phyloP scores from a whole-genome alignment of 2,113 vertebrate species.

The Eublepharis macularius region DNA sequence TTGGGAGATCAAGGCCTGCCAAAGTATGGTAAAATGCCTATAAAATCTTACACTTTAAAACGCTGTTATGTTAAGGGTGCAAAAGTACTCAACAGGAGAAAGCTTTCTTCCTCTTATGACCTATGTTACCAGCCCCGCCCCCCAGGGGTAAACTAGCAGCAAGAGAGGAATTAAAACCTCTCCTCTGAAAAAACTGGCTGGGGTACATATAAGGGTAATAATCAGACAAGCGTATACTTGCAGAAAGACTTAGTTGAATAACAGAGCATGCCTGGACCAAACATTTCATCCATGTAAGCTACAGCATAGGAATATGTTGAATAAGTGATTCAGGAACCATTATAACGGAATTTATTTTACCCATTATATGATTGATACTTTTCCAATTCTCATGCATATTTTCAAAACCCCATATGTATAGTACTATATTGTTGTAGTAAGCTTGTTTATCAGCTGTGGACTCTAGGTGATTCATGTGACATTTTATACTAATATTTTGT shows the following conservation, averaged over 20 bases:
- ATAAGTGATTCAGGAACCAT: neutral
- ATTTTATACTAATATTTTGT: too few relatives aligned
- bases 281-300: neutral
- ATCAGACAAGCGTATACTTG: neutral
- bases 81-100: neutral
- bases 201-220: neutral
- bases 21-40: slow-evolving; percentile 28
- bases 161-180: neutral
- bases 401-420: neutral
- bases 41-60: neutral
- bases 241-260: neutral
- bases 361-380: neutral
- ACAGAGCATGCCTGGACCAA: neutral
- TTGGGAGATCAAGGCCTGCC: slow-evolving; percentile 29
- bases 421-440: too few relatives aligned
- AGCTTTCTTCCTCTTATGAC: neutral
- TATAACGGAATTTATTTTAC: neutral
- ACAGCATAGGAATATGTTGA: neutral
- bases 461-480: too few relatives aligned
- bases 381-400: too few relatives aligned
- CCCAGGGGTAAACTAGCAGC: neutral
- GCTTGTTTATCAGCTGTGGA: too few relatives aligned
- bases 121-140: neutral
- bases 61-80: neutral
- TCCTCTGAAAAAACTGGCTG: neutral